Conservation (phyloP, 2,888 invertebrate species). For the Acronicta leporina region DNA sequence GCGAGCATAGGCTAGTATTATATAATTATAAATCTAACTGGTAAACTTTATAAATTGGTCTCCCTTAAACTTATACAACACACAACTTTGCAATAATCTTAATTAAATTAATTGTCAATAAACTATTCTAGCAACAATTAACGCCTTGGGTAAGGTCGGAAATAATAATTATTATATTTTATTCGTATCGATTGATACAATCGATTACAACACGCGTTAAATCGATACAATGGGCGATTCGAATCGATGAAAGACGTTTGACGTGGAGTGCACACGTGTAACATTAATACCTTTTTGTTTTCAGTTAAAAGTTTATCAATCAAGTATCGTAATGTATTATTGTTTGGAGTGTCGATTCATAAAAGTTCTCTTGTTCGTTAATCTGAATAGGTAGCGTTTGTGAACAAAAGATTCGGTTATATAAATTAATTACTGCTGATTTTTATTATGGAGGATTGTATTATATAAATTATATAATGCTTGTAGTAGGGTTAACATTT, state of each 20-base stretch:
- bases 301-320: conserved; percentile 56
- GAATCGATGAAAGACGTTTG: conserved; percentile 76
- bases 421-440: conserved; percentile 32
- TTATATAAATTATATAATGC: conserved; percentile 9
- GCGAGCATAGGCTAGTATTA: no score
- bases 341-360: conserved; percentile 49
- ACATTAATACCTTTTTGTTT: conserved; percentile 57
- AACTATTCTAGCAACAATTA: conserved; percentile 76
- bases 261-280: conserved; percentile 62
- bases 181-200: conserved; percentile 74
- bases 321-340: conserved; percentile 45
- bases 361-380: conserved; percentile 31
- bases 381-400: conserved; percentile 50
- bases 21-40: no score
- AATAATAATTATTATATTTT: conserved; percentile 75
- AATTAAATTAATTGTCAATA: conserved; percentile 82
- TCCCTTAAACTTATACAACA: conserved; percentile 64
- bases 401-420: conserved; percentile 29
- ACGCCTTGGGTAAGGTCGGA: conserved; percentile 81
- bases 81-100: conserved; percentile 69
- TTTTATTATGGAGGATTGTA: conserved; percentile 11
- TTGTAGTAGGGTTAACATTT: conserved; percentile 2
- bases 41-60: conserved; percentile 53
- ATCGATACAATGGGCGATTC: conserved; percentile 79
- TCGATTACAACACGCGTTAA: conserved; percentile 79